phyloP scores from a whole-genome alignment of 2,797 vertebrate species.

The Takifugu rubripes region DNA sequence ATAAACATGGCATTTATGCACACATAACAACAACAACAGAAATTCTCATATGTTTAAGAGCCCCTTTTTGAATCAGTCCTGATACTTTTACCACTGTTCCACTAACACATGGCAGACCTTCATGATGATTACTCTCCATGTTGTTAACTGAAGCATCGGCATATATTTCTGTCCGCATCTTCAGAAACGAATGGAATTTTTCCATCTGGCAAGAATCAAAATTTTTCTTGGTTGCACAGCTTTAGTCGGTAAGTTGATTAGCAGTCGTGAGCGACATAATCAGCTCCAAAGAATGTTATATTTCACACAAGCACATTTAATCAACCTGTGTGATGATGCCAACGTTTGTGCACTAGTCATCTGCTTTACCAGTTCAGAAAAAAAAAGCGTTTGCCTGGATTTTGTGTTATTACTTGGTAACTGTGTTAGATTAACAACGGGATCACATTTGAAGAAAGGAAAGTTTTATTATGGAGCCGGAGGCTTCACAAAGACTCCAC shows the following conservation, averaged over 20 bases:
- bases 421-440: background rate
- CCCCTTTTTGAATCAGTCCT: slow-evolving; percentile 26
- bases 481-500: slow-evolving; percentile 16
- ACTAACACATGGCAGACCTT: background rate
- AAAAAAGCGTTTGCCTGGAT: background rate
- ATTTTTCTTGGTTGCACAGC: too few species aligned
- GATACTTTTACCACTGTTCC: slow-evolving; percentile 4
- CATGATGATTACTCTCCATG: background rate
- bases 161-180: slow-evolving; percentile 27
- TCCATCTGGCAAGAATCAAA: slow-evolving; percentile 49
- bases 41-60: background rate
- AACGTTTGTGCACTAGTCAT: slow-evolving; percentile 5
- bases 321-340: slow-evolving; percentile 17
- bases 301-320: slow-evolving; percentile 26
- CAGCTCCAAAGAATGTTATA: slow-evolving; percentile 19
- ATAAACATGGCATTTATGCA: slow-evolving; percentile 59
- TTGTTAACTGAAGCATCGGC: background rate
- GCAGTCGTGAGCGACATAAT: slow-evolving; percentile 38
- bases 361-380: background rate
- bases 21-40: slow-evolving; percentile 45
- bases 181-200: slow-evolving; percentile 22
- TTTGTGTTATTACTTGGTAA: background rate
- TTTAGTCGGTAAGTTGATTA: too few species aligned
- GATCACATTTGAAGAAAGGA: too few species aligned
- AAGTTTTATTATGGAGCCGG: too few species aligned